Evolutionary conservation across 2,113 vertebrate species (phyloP).

Genomic region (Morone saxatilis): DNA sequence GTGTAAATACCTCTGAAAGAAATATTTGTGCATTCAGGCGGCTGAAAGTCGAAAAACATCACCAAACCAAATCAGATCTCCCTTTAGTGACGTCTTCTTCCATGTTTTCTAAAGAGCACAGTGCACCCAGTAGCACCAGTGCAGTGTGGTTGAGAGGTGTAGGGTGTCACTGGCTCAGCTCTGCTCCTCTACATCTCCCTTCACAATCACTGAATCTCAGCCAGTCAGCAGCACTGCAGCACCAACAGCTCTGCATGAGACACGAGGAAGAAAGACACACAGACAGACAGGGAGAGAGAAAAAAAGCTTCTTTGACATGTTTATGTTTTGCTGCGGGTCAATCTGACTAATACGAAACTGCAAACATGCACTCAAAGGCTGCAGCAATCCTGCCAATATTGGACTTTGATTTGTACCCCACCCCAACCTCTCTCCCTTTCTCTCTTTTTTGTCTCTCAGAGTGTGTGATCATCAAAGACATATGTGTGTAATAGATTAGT

Average conservation of each 20-base stretch:
- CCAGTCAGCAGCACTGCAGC: slow-evolving; percentile 64
- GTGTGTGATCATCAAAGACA: slow-evolving; percentile 6
- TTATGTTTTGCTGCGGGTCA: slow-evolving; percentile 9
- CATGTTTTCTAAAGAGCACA: neutral
- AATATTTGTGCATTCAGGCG: slow-evolving; percentile 27
- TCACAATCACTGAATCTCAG: slow-evolving; percentile 45
- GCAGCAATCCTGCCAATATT: neutral
- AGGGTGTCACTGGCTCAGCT: slow-evolving; percentile 68
- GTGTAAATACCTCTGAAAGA: slow-evolving; percentile 29
- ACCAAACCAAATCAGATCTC: neutral
- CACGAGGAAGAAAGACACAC: neutral
- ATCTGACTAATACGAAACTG: neutral
- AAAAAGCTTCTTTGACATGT: neutral
- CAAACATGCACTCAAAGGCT: slow-evolving; percentile 11
- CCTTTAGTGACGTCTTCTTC: neutral
- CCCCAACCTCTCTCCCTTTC: neutral
- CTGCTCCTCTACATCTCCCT: slow-evolving; percentile 47
- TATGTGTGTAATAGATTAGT: neutral
- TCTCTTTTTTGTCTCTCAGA: neutral
- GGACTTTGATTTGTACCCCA: slow-evolving; percentile 44
- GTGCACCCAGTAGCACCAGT: neutral
- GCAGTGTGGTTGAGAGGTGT: slow-evolving; percentile 39
- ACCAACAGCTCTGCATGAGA: slow-evolving; percentile 9
- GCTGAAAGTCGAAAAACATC: neutral
- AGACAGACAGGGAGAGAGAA: neutral